Evolutionary conservation across 2,888 invertebrate genomes (phyloP).

Genomic region (Fragum sueziense): DNA sequence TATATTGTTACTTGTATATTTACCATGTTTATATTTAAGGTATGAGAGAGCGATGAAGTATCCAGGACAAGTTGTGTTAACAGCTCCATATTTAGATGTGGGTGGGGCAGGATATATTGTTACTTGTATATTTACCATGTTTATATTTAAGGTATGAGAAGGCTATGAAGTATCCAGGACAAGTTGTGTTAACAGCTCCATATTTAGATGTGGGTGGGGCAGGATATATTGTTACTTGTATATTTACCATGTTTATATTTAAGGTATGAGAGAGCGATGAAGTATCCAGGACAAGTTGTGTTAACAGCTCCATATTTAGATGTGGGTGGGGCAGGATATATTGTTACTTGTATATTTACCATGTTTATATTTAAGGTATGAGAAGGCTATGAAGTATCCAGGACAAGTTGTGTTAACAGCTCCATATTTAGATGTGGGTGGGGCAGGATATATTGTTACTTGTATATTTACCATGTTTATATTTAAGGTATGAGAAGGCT

Average conservation of each 20-base stretch:
- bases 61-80: constrained; percentile 90
- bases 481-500: constrained; percentile 87
- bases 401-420: constrained; percentile 91
- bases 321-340: constrained; percentile 92
- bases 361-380: constrained; percentile 86
- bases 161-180: constrained; percentile 90
- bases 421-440: constrained; percentile 92
- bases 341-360: too few relatives aligned
- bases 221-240: constrained; percentile 94
- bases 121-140: too few relatives aligned
- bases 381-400: constrained; percentile 89
- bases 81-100: constrained; percentile 93
- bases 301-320: constrained; percentile 94
- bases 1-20: constrained; percentile 95
- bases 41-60: constrained; percentile 90
- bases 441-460: constrained; percentile 95
- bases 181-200: constrained; percentile 91
- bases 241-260: too few relatives aligned
- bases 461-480: too few relatives aligned
- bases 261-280: constrained; percentile 88
- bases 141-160: constrained; percentile 87
- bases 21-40: too few relatives aligned
- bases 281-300: constrained; percentile 90
- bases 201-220: constrained; percentile 93
- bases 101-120: constrained; percentile 93